Conservation (phyloP, 2,797 vertebrate genomes). For the Parotocinclus haroldoi region DNA sequence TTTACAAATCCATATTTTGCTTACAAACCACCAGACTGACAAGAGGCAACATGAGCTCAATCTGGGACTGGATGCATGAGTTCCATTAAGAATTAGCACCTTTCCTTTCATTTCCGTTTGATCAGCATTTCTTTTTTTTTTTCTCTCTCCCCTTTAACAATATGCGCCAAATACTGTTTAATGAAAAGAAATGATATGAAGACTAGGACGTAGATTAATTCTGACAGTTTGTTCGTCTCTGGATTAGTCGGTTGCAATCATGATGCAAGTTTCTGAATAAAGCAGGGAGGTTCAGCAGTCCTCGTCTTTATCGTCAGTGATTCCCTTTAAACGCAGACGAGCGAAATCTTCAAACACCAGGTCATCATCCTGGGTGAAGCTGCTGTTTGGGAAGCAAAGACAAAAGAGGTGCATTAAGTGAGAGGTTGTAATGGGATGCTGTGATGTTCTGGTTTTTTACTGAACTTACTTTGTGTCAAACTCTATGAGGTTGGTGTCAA, state of each 20-base stretch:
- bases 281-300: constrained; percentile 69
- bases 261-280: constrained; percentile 27
- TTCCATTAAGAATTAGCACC: no score
- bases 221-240: not conserved
- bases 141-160: constrained; percentile 23
- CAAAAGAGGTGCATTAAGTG: not conserved
- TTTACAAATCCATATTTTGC: not conserved
- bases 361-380: constrained; percentile 85
- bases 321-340: constrained; percentile 84
- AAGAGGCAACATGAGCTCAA: no score
- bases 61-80: no score
- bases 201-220: constrained; percentile 3
- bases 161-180: constrained; percentile 21
- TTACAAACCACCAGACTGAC: not conserved
- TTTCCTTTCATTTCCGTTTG: no score
- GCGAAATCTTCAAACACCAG: constrained; percentile 93
- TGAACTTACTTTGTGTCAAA: constrained; percentile 87
- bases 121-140: not conserved
- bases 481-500: constrained; percentile 89
- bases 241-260: constrained; percentile 11
- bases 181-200: constrained; percentile 22
- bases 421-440: not conserved
- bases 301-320: constrained; percentile 83
- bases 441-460: no score
- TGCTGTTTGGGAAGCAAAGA: constrained; percentile 51